Evolutionary conservation across 2,113 vertebrate genomes (phyloP).

Genomic region (Gnathonemus echidnorhynchus): DNA sequence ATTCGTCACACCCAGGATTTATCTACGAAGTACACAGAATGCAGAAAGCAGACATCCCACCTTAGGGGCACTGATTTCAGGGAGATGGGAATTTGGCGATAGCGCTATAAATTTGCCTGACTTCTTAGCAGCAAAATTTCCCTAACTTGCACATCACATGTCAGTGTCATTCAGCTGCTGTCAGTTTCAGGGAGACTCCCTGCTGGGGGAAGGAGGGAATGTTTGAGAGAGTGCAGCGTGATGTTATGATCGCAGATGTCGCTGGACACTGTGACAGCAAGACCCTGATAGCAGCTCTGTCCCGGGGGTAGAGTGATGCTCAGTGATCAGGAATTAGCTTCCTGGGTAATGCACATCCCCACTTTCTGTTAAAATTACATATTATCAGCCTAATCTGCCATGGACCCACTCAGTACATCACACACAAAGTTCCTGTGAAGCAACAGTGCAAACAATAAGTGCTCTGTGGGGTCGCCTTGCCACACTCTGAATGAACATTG

Average conservation of each 20-base stretch:
- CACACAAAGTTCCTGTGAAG: not conserved
- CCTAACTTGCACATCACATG: not conserved
- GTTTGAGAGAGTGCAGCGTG: not conserved
- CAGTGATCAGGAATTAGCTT: not conserved
- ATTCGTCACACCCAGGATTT: not conserved
- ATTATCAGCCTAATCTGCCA: not conserved
- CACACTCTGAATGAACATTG: constrained; percentile 11
- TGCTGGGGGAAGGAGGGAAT: not conserved
- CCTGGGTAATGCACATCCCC: not conserved
- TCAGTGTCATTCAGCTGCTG: not conserved
- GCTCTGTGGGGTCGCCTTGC: constrained; percentile 14
- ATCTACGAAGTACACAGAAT: not conserved
- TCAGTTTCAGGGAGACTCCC: not conserved
- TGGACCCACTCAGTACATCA: not conserved
- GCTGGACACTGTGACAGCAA: not conserved
- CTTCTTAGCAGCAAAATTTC: not conserved
- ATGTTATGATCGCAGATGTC: not conserved
- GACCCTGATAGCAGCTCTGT: not conserved
- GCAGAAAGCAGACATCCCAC: not conserved
- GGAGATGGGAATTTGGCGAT: not conserved
- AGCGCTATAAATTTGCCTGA: not conserved
- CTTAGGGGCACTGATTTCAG: not conserved
- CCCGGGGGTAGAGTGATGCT: not conserved
- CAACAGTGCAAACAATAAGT: constrained; percentile 1
- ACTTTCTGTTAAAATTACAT: not conserved